Evolutionary conservation across 2,113 vertebrate genomes (phyloP), one percentile per base, ranked within the genome.

Genomic region (Erpornis zantholeuca): DNA sequence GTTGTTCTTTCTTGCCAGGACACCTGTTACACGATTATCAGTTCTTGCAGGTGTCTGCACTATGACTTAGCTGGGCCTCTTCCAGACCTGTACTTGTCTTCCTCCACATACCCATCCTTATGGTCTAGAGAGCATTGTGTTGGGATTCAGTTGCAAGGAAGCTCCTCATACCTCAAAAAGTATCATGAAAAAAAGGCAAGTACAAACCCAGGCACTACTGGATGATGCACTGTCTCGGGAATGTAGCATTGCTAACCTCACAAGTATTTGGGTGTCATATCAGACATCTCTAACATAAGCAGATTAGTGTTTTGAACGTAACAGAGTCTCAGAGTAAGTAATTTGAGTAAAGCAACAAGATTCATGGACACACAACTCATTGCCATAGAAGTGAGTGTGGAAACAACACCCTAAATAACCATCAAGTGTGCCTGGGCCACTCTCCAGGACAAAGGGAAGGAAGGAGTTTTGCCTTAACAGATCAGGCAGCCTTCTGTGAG

Each of bases 401-500:
- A 18, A 90, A 86, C 38, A 68, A 45, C 33, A 86, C 23, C 28
- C 18, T 29, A 20, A 80, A 17, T 23, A 73, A 75, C 17, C 10
- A 40, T 24, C 22, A 59, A 7, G 25, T 40, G 8, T 40, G 31
- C 10, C 75, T 45, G 33, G 56, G 17, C 6, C n/a, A 45, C 56
- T 70, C 47, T 9, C 5, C 0, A 0, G 11, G 24, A 27, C 27
- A 40, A 85, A 65, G 18, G 12, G 13, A 70, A 70, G 29, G 29
- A 42, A 5, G 7, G 16, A 71, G 8, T 44, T 81, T 49, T 1
- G 2, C n/a, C 42, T 23, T 54, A 45, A 54, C 1, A 5, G 12
- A 49, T 25, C 56, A 87, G 36, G 27, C 28, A 20, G 50, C 31
- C 28, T 49, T 53, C n/a, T 56, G 15, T 0, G 0, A 87, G 52